Evolutionary conservation across 2,113 vertebrate species (phyloP).

Genomic region (Pachyramphus minor): DNA sequence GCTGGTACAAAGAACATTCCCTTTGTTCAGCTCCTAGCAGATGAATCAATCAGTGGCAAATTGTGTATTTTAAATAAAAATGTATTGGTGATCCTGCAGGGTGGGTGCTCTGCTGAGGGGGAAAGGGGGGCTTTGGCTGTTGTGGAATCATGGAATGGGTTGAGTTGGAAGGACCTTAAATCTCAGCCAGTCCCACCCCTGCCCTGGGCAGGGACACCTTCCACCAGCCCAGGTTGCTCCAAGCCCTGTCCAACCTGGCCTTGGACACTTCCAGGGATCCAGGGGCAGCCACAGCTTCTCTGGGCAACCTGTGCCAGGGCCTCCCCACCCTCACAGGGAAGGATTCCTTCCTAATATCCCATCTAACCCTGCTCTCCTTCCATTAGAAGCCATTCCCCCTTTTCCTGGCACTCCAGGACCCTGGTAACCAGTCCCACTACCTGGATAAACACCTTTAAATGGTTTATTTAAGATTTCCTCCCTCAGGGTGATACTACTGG

Average conservation of each 20-base stretch:
- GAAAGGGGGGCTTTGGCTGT: neutral
- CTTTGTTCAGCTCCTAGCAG: neutral
- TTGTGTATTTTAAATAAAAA: neutral
- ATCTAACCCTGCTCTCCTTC: neutral
- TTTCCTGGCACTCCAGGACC: neutral
- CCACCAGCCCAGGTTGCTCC: neutral
- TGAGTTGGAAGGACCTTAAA: neutral
- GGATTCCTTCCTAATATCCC: neutral
- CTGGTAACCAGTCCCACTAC: fast-evolving
- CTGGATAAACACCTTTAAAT: neutral
- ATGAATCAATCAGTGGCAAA: neutral
- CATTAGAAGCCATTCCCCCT: neutral
- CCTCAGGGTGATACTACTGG: fast-evolving
- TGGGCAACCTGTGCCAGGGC: neutral
- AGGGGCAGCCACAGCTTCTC: neutral
- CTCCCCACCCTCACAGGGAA: fast-evolving
- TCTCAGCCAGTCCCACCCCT: neutral
- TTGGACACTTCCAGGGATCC: neutral
- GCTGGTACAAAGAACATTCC: fast-evolving
- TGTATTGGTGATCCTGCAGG: neutral
- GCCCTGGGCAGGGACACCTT: neutral
- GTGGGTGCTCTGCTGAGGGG: neutral
- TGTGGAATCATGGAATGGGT: neutral
- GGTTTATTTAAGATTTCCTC: neutral
- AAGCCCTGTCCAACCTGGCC: neutral